These are phyloP conservation scores for Clarias macrocephalus DNA, from an alignment of 2,113 vertebrate genomes.

Conservation along the genomic window DNA sequence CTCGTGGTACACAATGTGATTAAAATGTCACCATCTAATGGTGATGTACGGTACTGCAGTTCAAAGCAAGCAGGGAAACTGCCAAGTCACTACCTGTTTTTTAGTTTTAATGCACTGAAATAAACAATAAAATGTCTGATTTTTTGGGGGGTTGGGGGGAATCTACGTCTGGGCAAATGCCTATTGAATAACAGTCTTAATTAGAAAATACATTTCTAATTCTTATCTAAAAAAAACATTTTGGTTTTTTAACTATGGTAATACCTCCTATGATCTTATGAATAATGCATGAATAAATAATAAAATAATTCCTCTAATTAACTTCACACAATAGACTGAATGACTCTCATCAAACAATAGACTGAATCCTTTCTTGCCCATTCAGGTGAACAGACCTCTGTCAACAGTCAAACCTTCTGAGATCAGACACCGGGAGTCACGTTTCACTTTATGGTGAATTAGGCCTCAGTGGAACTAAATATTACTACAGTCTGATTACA, in stretches of 20 bases:
- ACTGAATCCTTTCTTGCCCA: neutral
- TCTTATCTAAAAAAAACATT: neutral
- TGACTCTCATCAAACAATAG: neutral
- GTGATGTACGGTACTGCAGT: slow-evolving; percentile 49
- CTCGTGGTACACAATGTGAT: neutral
- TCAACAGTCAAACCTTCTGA: slow-evolving; percentile 12
- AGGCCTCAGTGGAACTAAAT: slow-evolving; percentile 35
- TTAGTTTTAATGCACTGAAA: neutral
- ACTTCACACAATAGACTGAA: neutral
- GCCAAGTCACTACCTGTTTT: slow-evolving; percentile 1
- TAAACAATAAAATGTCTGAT: neutral
- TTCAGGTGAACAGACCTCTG: neutral
- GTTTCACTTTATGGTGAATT: slow-evolving; percentile 46
- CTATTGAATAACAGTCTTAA: neutral
- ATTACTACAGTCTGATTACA: slow-evolving; percentile 26
- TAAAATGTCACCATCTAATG: slow-evolving; percentile 63
- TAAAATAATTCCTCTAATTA: neutral
- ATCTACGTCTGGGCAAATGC: neutral
- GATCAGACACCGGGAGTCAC: slow-evolving; percentile 45
- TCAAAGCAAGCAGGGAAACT: neutral
- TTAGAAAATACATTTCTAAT: neutral
- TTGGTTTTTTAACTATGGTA: neutral
- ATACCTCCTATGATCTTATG: neutral
- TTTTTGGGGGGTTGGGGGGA: neutral
- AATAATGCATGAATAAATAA: neutral